Percentiles rank a stretch among this genome's conserved stretches.
These are phyloP conservation scores for Diabrotica undecimpunctata DNA, from an alignment of 1,140 invertebrate species.

Conservation along the genomic window DNA sequence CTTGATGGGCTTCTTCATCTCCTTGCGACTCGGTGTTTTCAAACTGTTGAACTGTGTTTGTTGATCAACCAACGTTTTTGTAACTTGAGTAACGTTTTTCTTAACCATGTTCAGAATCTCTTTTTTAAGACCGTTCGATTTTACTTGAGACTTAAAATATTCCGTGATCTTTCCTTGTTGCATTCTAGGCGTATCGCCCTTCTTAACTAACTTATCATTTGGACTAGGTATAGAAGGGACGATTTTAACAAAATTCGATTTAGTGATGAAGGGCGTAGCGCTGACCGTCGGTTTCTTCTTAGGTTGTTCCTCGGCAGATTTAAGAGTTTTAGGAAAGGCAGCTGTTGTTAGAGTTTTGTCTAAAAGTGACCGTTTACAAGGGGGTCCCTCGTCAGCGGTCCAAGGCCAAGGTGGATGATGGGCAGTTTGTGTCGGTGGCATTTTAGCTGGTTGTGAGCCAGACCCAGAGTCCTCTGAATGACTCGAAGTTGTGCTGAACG, in stretches of 20 bases:
- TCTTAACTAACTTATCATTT: constrained; percentile 36
- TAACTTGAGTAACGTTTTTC: constrained; percentile 9
- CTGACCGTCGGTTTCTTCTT: constrained; percentile 8
- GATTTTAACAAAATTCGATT: constrained; percentile 19
- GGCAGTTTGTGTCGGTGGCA: constrained; percentile 52
- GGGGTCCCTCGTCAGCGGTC: constrained; percentile 41
- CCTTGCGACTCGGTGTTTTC: constrained; percentile 19
- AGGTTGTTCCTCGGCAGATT: constrained; percentile 4
- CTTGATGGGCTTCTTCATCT: constrained; percentile 13
- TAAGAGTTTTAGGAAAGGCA: constrained; percentile 31
- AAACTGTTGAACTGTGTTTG: constrained; percentile 35
- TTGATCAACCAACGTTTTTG: constrained; percentile 28
- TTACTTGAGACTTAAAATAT: constrained; percentile 77
- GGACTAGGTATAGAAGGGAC: constrained; percentile 21
- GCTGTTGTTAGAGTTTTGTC: constrained; percentile 28
- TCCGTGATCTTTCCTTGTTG: constrained; percentile 70
- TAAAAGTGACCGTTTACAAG: constrained; percentile 33
- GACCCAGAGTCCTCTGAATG: constrained; percentile 45
- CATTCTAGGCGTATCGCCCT: constrained; percentile 46
- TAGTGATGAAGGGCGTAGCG: not conserved
- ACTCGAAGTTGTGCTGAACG: constrained; percentile 62
- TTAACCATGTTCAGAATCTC: constrained; percentile 14
- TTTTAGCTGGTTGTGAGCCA: constrained; percentile 44
- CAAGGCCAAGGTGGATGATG: constrained; percentile 47
- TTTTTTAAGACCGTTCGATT: constrained; percentile 53